A percentile compares a stretch with the other conserved stretches of the same genome.
Evolutionary conservation across 2,113 vertebrate genomes (phyloP).

Genomic region (Pelecanus crispus): DNA sequence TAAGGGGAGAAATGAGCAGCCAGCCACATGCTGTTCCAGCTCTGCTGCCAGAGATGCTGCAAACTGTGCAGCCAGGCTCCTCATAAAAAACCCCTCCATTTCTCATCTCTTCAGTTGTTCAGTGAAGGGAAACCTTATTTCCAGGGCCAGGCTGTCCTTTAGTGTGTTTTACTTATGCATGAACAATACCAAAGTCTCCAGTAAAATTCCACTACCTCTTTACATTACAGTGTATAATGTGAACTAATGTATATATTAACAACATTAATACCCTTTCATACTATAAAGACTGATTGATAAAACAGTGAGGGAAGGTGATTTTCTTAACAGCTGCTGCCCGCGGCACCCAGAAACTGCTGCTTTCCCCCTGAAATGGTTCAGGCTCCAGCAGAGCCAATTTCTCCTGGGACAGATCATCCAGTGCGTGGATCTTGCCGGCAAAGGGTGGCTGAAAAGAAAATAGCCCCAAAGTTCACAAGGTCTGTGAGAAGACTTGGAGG

Average conservation of each 20-base stretch:
- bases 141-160: neutral
- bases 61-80: accelerated
- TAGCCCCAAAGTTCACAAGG: neutral
- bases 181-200: neutral
- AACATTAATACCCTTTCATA: neutral
- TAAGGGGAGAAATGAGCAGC: neutral
- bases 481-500: conserved; percentile 5
- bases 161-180: neutral
- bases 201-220: neutral
- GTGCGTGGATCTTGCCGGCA: neutral
- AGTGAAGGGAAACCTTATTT: neutral
- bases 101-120: neutral
- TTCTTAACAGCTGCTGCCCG: neutral
- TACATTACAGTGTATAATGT: neutral
- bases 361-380: neutral
- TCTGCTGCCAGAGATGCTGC: neutral
- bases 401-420: neutral
- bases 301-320: neutral
- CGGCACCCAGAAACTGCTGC: neutral
- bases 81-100: accelerated
- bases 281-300: neutral
- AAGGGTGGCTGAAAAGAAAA: conserved; percentile 11
- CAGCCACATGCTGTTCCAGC: neutral
- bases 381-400: neutral
- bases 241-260: neutral